phyloP scores from a whole-genome alignment of 1,140 invertebrate genomes.

The Frieseomelitta varia region DNA sequence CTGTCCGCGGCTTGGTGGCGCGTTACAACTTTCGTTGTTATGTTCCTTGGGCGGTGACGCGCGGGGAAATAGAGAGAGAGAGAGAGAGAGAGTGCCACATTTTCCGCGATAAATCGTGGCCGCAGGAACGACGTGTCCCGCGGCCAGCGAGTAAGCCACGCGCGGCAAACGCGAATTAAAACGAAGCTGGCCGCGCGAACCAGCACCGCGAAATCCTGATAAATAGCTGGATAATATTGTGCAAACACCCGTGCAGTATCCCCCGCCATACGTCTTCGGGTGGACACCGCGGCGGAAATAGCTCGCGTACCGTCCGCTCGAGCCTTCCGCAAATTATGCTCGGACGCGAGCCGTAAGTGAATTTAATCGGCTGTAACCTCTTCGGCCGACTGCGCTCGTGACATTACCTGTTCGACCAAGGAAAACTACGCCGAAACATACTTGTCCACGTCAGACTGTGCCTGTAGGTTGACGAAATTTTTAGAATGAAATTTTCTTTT shows the following conservation, averaged over 20 bases:
- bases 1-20: conserved; percentile 4
- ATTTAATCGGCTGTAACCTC: conserved; percentile 45
- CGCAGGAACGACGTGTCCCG: not conserved
- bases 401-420: not conserved
- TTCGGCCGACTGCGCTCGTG: not conserved
- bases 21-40: conserved; percentile 36
- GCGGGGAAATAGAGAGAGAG: too few relatives aligned
- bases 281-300: conserved; percentile 46
- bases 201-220: conserved; percentile 71
- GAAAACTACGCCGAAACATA: not conserved
- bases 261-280: conserved; percentile 60
- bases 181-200: not conserved
- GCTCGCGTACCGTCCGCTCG: conserved; percentile 24
- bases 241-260: conserved; percentile 69
- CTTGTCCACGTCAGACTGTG: not conserved
- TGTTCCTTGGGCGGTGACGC: not conserved
- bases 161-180: conserved; percentile 54
- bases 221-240: conserved; percentile 78
- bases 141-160: not conserved
- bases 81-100: not conserved
- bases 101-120: conserved; percentile 44
- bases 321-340: conserved; percentile 33
- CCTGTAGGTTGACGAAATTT: not conserved
- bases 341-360: conserved; percentile 15
- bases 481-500: not conserved